Percentiles rank a stretch among this genome's conserved stretches.
These are phyloP conservation scores for Diceros bicornis DNA, from an alignment of 2,797 vertebrate genomes.

Conservation along the genomic window DNA sequence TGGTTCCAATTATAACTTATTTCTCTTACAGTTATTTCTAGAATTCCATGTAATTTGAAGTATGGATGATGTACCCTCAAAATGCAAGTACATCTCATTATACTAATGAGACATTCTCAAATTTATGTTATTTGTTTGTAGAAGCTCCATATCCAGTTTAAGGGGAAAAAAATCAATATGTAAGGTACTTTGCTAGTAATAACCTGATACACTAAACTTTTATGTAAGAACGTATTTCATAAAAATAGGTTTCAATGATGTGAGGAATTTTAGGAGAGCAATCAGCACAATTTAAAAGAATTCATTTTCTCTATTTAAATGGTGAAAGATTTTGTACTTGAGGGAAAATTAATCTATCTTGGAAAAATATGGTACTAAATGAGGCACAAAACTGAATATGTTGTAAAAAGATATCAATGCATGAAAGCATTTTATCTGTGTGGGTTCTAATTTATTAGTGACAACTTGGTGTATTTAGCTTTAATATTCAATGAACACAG, in stretches of 20 bases:
- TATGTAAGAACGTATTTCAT: background rate
- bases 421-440: background rate
- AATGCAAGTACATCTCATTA: background rate
- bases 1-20: background rate
- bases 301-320: constrained; percentile 55
- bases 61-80: background rate
- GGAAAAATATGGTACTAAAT: constrained; percentile 28
- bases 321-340: constrained; percentile 48
- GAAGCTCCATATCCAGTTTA: background rate
- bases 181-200: background rate
- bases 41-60: background rate
- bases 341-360: constrained; percentile 50
- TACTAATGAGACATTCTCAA: background rate
- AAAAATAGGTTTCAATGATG: constrained; percentile 14
- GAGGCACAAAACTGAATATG: background rate
- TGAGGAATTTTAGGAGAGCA: background rate
- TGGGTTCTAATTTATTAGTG: constrained; percentile 16
- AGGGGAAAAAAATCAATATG: background rate
- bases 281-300: constrained; percentile 28
- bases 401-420: constrained; percentile 53
- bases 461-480: constrained; percentile 46
- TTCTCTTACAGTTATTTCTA: background rate
- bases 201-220: background rate
- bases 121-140: background rate
- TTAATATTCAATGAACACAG: background rate